phyloP scores from a whole-genome alignment of 2,888 invertebrate genomes.

The Volucella inflata region DNA sequence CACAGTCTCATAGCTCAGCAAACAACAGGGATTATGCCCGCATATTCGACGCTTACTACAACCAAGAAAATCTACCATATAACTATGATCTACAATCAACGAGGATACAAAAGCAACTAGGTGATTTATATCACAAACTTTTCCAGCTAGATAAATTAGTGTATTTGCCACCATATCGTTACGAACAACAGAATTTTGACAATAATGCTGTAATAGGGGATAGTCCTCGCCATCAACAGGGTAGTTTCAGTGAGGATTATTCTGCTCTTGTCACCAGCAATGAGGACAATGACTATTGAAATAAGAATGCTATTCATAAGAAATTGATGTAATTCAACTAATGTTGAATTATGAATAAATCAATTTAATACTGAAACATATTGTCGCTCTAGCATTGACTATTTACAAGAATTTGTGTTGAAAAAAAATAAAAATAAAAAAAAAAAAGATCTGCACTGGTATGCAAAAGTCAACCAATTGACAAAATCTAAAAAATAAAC shows the following conservation, averaged over 20 bases:
- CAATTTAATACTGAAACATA: conserved; percentile 14
- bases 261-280: conserved; percentile 6
- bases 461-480: conserved; percentile 7
- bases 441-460: conserved; percentile 2
- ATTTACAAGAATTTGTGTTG: neutral
- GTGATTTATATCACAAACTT: conserved; percentile 45
- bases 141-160: conserved; percentile 41
- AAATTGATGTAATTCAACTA: conserved; percentile 1
- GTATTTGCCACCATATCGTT: conserved; percentile 8
- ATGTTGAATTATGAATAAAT: neutral
- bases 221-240: neutral
- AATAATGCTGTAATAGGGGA: conserved; percentile 17
- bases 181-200: conserved; percentile 29
- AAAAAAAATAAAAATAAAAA: conserved; percentile 14
- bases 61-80: conserved; percentile 4
- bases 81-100: conserved; percentile 32
- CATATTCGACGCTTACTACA: neutral
- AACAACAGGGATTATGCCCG: neutral
- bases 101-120: conserved; percentile 40
- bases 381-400: conserved; percentile 37
- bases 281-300: conserved; percentile 36
- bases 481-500: neutral
- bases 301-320: conserved; percentile 10
- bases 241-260: conserved; percentile 37
- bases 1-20: conserved; percentile 1